Percentiles rank a stretch among this genome's conserved stretches.
Conservation (phyloP, 1,140 invertebrate genomes). For the Ips typographus region DNA sequence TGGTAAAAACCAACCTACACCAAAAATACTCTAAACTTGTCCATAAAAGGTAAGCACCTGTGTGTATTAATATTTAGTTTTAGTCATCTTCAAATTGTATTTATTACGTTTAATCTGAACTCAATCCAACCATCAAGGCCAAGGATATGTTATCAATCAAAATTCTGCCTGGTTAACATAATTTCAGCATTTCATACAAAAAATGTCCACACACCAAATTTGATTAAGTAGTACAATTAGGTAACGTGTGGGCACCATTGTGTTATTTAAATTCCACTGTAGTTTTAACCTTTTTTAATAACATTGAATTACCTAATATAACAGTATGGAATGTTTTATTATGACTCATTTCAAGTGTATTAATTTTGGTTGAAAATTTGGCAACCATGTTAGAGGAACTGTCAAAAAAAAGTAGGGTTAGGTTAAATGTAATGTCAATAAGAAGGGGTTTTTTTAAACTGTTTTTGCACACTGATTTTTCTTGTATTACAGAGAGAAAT, state of each 20-base stretch:
- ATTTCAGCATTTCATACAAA: too few relatives aligned
- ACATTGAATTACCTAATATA: neutral
- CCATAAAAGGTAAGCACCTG: too few relatives aligned
- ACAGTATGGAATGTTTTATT: neutral
- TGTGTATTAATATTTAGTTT: too few relatives aligned
- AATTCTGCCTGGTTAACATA: too few relatives aligned
- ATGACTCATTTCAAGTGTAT: too few relatives aligned
- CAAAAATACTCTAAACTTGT: too few relatives aligned
- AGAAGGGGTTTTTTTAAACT: neutral
- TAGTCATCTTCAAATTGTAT: too few relatives aligned
- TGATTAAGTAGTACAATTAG: neutral
- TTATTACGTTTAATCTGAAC: too few relatives aligned
- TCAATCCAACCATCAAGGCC: too few relatives aligned
- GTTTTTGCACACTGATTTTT: neutral
- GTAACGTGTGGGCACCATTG: neutral
- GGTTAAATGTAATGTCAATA: slow-evolving; percentile 1
- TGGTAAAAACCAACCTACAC: too few relatives aligned
- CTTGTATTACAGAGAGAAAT: slow-evolving; percentile 43
- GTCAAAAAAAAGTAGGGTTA: neutral
- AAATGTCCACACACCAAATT: too few relatives aligned
- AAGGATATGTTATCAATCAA: too few relatives aligned
- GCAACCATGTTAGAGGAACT: neutral
- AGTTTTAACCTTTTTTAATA: slow-evolving; percentile 2
- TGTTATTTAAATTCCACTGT: slow-evolving; percentile 3
- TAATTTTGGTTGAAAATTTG: neutral